These are phyloP conservation scores for Phoronis australis DNA, from an alignment of 2,888 invertebrate genomes.

Conservation along the genomic window DNA sequence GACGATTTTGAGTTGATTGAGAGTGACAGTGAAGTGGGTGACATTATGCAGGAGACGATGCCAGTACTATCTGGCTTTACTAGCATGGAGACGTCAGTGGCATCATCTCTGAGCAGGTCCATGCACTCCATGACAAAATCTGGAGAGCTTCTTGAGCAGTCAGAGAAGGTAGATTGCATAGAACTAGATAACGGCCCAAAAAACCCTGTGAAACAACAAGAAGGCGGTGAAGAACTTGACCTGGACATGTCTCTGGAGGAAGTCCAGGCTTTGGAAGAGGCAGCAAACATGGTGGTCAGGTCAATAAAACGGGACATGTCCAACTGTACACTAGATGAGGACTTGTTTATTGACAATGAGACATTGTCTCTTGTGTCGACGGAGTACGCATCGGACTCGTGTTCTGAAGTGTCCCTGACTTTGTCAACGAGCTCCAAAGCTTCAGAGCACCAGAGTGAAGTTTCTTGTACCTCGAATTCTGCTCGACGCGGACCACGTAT, in stretches of 20 bases:
- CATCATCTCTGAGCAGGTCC: no score
- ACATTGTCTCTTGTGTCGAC: slow-evolving; percentile 68
- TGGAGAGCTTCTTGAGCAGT: not conserved
- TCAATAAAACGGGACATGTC: slow-evolving; percentile 38
- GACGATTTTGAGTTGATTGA: no score
- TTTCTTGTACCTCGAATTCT: slow-evolving; percentile 23
- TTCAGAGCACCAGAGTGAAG: slow-evolving; percentile 27
- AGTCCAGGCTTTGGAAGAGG: slow-evolving; percentile 57
- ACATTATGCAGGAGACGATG: no score
- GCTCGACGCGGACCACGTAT: slow-evolving; percentile 53
- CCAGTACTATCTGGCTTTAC: no score
- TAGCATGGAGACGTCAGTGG: no score
- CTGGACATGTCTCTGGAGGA: slow-evolving; percentile 43
- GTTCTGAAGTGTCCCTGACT: slow-evolving; percentile 36
- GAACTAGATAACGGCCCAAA: not conserved
- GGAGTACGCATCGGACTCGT: slow-evolving; percentile 65
- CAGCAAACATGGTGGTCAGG: slow-evolving; percentile 60
- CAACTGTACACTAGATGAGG: slow-evolving; percentile 53
- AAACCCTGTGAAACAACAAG: slow-evolving; percentile 2
- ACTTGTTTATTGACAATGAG: slow-evolving; percentile 60
- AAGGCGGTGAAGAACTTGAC: slow-evolving; percentile 13
- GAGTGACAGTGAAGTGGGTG: no score
- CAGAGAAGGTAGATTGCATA: not conserved
- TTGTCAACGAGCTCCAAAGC: slow-evolving; percentile 32
- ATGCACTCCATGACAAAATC: no score